phyloP scores from a whole-genome alignment of 2,797 vertebrate species.

The Poecilia velifera region DNA sequence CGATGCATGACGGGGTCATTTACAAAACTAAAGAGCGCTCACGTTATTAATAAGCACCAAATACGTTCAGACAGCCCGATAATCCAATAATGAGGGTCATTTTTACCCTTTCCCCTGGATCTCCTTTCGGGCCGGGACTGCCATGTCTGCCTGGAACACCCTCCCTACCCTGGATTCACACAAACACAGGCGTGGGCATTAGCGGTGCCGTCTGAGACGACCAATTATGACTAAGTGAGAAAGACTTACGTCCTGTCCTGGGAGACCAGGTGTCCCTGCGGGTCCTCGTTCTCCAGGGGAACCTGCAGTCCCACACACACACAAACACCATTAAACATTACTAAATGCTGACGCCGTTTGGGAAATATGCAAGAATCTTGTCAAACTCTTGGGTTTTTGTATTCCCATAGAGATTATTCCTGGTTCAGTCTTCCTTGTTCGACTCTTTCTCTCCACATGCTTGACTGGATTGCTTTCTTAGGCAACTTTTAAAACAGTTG shows the following conservation, averaged over 20 bases:
- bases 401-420: background rate
- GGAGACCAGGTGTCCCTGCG: constrained; percentile 80
- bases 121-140: constrained; percentile 82
- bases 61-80: constrained; percentile 37
- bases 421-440: background rate
- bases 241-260: constrained; percentile 75
- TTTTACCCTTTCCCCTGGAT: constrained; percentile 81
- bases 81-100: constrained; percentile 41
- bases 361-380: background rate
- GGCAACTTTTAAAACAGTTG: background rate
- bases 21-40: constrained; percentile 56
- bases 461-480: background rate
- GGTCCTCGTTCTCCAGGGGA: constrained; percentile 84
- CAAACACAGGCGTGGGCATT: constrained; percentile 22
- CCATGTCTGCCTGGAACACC: constrained; percentile 80
- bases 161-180: constrained; percentile 74
- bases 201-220: background rate
- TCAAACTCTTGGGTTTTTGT: background rate
- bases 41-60: constrained; percentile 50
- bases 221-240: background rate
- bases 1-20: constrained; percentile 55
- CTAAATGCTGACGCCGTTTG: background rate
- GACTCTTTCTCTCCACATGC: background rate
- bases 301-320: constrained; percentile 60
- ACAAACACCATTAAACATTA: constrained; percentile 16